Base-by-base conservation (phyloP, 2,113 vertebrate species). In the Mastomys coucha region DNA sequence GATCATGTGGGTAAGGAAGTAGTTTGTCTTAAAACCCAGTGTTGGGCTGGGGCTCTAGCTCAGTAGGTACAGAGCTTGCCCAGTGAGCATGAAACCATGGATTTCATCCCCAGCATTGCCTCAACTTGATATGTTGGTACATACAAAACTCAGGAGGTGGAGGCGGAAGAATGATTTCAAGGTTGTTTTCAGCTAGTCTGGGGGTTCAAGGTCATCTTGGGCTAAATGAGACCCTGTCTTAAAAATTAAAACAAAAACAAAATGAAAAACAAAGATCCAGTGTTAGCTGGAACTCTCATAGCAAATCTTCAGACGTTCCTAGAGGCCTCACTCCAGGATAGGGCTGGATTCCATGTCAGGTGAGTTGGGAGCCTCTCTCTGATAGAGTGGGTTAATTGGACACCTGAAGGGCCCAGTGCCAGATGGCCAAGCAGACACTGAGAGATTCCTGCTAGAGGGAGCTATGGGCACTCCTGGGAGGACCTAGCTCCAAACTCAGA, bases 401-500 rank as follows among this genome's bases (percentile, higher is more conserved):
- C 51, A 92, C 75, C 80, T 9, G 7, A 19, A 73, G 53, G 28
- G 33, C 45, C 28, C 56, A 2, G 36, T 45, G 80, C 88, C 80
- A 81, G 90, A 28, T 14, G 49, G 77, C 76, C 31, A 73, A 33
- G 88, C 63, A 75, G 60, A 88, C 58, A n/a, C 53, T n/a, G 11
- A 5, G 67, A 80, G 45, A 1, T 31, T 95, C 8, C 0, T 65
- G 89, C 87, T 87, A 65, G 33, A 39, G 53, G 82, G 80, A 93
- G 67, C 88, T 87, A 72, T 17, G 77, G 73, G 10, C 65, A 51
- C 56, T 91, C 92, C 69, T 93, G 88, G 90, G 95, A 92, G 92
- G 67, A 82, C 81, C 73, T 36, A 87, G 92, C 93, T 91, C 56
- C 89, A 93, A 91, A 75, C 94, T 51, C 72, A 95, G 89, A 95